Evolutionary conservation across 2,113 vertebrate species (phyloP).

Genomic region (Takifugu flavidus): DNA sequence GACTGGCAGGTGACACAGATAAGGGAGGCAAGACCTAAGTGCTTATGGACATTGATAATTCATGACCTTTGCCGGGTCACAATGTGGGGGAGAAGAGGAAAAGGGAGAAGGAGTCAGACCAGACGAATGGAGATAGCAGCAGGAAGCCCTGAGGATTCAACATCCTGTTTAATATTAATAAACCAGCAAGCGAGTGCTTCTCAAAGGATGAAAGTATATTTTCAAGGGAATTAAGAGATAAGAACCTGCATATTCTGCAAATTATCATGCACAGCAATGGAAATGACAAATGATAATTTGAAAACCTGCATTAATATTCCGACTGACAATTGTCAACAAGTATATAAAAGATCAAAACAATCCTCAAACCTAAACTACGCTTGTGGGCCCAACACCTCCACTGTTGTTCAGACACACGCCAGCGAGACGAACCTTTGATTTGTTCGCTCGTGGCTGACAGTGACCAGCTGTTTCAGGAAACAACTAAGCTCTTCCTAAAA

Average conservation of each 20-base stretch:
- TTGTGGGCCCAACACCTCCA: too few relatives aligned
- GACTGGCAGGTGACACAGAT: too few relatives aligned
- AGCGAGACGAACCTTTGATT: neutral
- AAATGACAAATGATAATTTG: neutral
- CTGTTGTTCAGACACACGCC: neutral
- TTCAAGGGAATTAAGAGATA: conserved; percentile 1
- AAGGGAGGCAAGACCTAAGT: too few relatives aligned
- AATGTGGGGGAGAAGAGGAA: neutral
- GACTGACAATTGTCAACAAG: too few relatives aligned
- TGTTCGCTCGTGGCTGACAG: neutral
- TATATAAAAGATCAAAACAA: too few relatives aligned
- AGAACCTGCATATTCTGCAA: neutral
- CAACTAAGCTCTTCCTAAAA: neutral
- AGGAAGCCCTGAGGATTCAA: conserved; percentile 25
- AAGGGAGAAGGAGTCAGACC: neutral
- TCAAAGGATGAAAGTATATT: conserved; percentile 1
- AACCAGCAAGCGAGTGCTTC: neutral
- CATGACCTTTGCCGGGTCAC: too few relatives aligned
- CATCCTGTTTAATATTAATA: conserved; percentile 36
- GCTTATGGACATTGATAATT: too few relatives aligned
- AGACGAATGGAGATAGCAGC: conserved; percentile 1
- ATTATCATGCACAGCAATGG: neutral
- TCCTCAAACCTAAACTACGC: too few relatives aligned
- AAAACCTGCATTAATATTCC: too few relatives aligned
- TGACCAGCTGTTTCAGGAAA: neutral